Percentiles rank a stretch among this genome's conserved stretches.
Conservation (phyloP, 2,888 invertebrate genomes). For the Orthonevra nobilis region DNA sequence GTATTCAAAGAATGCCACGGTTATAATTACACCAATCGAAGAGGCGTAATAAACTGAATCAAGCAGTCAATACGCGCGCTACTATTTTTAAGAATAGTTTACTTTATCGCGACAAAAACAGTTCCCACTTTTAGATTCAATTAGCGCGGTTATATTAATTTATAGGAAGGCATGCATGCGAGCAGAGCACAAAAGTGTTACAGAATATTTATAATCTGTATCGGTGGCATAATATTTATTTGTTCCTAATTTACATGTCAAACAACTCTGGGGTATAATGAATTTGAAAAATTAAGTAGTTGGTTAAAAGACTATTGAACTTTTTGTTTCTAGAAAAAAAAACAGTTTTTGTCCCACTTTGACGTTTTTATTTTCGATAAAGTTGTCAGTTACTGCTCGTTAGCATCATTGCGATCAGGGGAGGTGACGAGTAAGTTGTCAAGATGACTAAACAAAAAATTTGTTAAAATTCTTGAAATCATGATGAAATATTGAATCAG, state of each 20-base stretch:
- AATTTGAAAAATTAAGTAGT: background rate
- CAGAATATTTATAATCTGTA: background rate
- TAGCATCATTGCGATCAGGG: too few relatives aligned
- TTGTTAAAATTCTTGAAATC: too few relatives aligned
- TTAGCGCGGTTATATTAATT: conserved; percentile 21
- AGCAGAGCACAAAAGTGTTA: background rate
- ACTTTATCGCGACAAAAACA: background rate
- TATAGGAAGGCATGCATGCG: background rate
- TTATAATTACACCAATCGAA: conserved; percentile 47
- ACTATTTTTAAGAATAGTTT: background rate
- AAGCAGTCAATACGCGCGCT: conserved; percentile 2
- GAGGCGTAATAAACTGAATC: background rate
- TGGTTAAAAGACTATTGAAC: conserved; percentile 12
- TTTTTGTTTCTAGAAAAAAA: background rate
- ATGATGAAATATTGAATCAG: too few relatives aligned
- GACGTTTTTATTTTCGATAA: background rate
- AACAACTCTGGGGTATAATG: background rate
- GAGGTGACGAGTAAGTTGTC: too few relatives aligned
- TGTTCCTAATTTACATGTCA: conserved; percentile 14
- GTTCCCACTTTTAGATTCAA: conserved; percentile 4
- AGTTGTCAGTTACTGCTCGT: background rate
- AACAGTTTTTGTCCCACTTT: conserved; percentile 15
- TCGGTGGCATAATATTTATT: background rate
- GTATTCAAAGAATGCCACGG: conserved; percentile 48
- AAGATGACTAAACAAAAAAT: too few relatives aligned